These are phyloP conservation scores for Grallaria varia DNA, from an alignment of 2,113 vertebrate species.

Conservation along the genomic window DNA sequence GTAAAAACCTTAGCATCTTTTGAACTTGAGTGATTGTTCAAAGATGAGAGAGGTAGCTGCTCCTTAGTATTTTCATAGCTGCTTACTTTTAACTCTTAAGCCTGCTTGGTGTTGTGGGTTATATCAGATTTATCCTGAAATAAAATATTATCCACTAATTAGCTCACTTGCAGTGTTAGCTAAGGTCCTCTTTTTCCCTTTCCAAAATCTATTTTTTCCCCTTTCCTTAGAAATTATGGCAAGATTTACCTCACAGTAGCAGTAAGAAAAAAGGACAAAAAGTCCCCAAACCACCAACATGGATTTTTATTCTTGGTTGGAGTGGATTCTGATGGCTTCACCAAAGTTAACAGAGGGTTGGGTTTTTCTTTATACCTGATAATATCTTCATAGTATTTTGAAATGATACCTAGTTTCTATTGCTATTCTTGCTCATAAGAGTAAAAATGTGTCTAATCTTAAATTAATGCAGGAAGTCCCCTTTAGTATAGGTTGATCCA, in stretches of 20 bases:
- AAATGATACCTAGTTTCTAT: neutral
- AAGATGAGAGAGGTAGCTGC: constrained; percentile 31
- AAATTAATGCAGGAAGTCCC: neutral
- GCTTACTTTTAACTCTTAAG: constrained; percentile 53
- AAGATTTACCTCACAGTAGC: neutral
- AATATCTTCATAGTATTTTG: neutral
- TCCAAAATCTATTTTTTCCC: neutral
- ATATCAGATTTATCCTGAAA: constrained; percentile 4
- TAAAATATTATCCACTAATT: neutral
- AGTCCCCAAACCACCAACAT: neutral
- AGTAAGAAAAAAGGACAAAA: neutral
- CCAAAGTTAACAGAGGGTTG: neutral
- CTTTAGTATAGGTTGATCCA: neutral
- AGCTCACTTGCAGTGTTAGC: neutral
- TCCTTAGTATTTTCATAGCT: constrained; percentile 41
- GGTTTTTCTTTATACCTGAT: neutral
- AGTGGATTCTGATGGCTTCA: neutral
- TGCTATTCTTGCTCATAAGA: neutral
- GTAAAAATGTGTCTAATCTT: neutral
- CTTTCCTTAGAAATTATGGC: neutral
- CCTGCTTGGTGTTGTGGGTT: neutral
- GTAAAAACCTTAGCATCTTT: constrained; percentile 51
- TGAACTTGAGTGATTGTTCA: constrained; percentile 47
- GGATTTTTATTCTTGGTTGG: neutral
- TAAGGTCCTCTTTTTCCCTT: neutral